Evolutionary conservation across 2,888 invertebrate species (phyloP), one percentile per base, ranked within the genome.

Genomic region (Eremobia ochroleuca): DNA sequence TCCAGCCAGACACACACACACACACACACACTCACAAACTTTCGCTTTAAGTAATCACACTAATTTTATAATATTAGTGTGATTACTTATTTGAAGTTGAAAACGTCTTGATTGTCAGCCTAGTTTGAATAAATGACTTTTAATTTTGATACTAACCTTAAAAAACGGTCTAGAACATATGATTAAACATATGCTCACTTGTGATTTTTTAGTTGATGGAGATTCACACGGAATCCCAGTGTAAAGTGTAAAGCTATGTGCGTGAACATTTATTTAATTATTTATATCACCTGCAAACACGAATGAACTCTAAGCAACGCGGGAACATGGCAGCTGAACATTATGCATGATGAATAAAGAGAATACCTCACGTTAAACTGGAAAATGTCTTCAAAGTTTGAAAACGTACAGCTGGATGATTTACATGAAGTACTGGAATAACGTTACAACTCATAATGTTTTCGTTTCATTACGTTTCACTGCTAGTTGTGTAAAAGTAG

Each of bases 391-490:
- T 86, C 37, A 59, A 76, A 76, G n/a, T 82, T 76, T 86, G 64
- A 83, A 83, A 61, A 79, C 78, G 74, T 76, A 61, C 69, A 52
- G 62, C 59, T 65, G 43, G 68, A 69, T 71, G 52, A 78, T 86
- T 86, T 84, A 76, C 58, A 69, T 76, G 68, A 81, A 61, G 71
- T 43, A 75, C 75, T 71, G 37, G 40, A 65, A 76, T 79, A 85
- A 87, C 67, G 80, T 82, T 75, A 73, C 79, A 72, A 77, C 64
- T 81, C 68, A 75, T 85, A 83, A 88, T 88, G 85, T 88, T 89
- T 85, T 87, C 81, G 61, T 90, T 88, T 85, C 81, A 90, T 90
- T 88, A 86, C 73, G 82, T 86, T 85, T 59, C 70, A 58, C 71
- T 73, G 68, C 65, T 67, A 76, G 84, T 86, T 79, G 65, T 72